A percentile compares a stretch with the other conserved stretches of the same genome.
Evolutionary conservation across 2,113 vertebrate species (phyloP).

Genomic region (Tetrao urogallus): DNA sequence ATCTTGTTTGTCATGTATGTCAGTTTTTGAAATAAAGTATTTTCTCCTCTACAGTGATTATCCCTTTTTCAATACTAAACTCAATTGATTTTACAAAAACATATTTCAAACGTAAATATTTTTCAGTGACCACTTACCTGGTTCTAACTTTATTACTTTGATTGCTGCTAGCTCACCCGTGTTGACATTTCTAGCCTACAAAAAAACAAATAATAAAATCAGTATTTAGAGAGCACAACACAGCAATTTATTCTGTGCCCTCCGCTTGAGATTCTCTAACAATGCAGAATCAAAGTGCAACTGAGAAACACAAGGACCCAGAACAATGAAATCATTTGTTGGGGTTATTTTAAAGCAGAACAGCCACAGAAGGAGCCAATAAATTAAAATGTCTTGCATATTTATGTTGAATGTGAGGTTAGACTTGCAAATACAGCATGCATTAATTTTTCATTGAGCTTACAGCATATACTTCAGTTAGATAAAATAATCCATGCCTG

Average conservation of each 20-base stretch:
- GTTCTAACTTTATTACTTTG: conserved; percentile 99
- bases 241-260: neutral
- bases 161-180: conserved; percentile 94
- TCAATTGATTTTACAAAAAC: neutral
- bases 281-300: neutral
- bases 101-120: neutral
- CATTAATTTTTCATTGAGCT: neutral
- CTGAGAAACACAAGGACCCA: neutral
- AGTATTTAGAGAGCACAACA: conserved; percentile 12
- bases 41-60: neutral
- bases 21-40: neutral
- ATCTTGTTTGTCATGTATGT: neutral
- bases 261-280: neutral
- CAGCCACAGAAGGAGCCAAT: neutral
- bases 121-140: conserved; percentile 81
- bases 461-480: neutral
- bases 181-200: conserved; percentile 93
- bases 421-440: neutral
- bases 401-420: neutral
- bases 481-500: neutral
- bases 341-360: neutral
- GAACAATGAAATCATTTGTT: neutral
- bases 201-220: neutral
- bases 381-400: neutral
- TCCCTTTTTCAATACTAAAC: neutral